These are phyloP conservation scores for Fundulus diaphanus DNA, from an alignment of 2,797 vertebrate species.

Conservation along the genomic window DNA sequence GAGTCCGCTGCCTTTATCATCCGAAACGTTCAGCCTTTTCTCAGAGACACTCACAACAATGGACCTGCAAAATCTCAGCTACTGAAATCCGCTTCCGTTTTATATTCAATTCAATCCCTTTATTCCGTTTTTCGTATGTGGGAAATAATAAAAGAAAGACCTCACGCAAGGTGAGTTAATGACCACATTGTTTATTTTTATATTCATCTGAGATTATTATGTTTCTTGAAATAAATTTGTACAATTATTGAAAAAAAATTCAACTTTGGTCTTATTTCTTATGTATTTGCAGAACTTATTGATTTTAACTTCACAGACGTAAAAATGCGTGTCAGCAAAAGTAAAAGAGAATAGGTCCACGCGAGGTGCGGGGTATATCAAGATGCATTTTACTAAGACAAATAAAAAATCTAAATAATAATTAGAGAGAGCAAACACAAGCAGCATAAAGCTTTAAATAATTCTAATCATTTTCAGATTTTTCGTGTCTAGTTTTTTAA, in stretches of 20 bases:
- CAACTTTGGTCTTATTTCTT: constrained; percentile 41
- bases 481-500: background rate
- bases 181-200: constrained; percentile 90
- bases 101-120: constrained; percentile 41
- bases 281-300: constrained; percentile 11
- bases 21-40: constrained; percentile 95
- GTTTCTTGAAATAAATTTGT: constrained; percentile 95
- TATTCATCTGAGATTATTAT: constrained; percentile 88
- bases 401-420: too few relatives aligned
- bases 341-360: background rate
- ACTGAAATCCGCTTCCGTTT: constrained; percentile 68
- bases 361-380: background rate
- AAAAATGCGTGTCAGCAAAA: background rate
- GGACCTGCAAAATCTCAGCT: constrained; percentile 94
- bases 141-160: constrained; percentile 36
- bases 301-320: constrained; percentile 26
- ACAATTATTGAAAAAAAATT: constrained; percentile 80
- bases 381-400: background rate
- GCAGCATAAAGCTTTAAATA: background rate
- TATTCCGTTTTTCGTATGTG: constrained; percentile 71
- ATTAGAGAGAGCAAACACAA: too few relatives aligned
- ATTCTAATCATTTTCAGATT: background rate
- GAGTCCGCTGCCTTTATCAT: constrained; percentile 89
- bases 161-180: constrained; percentile 76
- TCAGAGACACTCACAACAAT: constrained; percentile 95